Base-by-base conservation (phyloP, 2,888 invertebrate genomes). In the Mallateleia sp. region DNA sequence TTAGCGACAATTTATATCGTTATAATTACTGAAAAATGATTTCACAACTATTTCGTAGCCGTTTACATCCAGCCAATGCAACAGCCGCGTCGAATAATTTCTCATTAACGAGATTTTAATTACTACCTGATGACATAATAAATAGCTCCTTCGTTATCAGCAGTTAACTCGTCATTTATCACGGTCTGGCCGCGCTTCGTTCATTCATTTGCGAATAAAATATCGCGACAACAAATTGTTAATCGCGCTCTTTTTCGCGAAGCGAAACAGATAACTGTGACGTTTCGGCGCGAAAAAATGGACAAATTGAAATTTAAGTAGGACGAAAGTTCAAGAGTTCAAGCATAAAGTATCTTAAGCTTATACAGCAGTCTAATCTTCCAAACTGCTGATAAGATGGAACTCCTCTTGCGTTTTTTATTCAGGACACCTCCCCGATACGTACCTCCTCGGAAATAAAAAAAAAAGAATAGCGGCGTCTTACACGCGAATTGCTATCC, bases 21-120 rank as follows among this genome's bases (percentile, higher is more conserved):
- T n/a, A n/a, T n/a, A n/a, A n/a, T n/a, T n/a, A n/a, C n/a, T n/a
- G n/a, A n/a, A n/a, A n/a, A n/a, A n/a, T n/a, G n/a, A n/a, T n/a
- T n/a, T n/a, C n/a, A n/a, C n/a, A n/a, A n/a, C n/a, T n/a, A n/a
- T n/a, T n/a, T n/a, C n/a, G n/a, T n/a, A n/a, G n/a, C n/a, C n/a
- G n/a, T n/a, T n/a, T n/a, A n/a, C n/a, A n/a, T n/a, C n/a, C n/a
- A n/a, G n/a, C n/a, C n/a, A 84, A 66, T 32, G 66, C 67, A 67
- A 67, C 84, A 54, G 14, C 52, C 74, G 50, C 72, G 77, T 50
- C 77, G 71, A 82, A 82, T 86, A 86, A 78, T 86, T 81, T 66
- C 69, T 89, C 88, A 92, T 92, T 90, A 92, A 92, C 86, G 91
- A 91, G 90, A 87, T 89, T 91, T 92, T 92, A 92, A 93, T 93